phyloP scores from a whole-genome alignment of 2,888 invertebrate genomes.

The Agriopis aurantiaria region DNA sequence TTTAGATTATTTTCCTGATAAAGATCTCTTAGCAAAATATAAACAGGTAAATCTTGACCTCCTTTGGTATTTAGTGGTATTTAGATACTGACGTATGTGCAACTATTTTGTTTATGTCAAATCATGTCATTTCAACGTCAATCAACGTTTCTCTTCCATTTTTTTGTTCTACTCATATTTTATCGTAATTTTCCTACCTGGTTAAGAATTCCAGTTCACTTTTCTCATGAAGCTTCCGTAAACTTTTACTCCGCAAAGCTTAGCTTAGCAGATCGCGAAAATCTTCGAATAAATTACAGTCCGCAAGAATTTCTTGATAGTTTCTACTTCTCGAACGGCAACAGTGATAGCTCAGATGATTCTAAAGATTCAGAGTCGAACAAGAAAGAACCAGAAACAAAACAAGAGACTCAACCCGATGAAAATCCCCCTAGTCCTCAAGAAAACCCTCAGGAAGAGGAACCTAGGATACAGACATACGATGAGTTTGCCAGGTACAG shows the following conservation, averaged over 20 bases:
- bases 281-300: neutral
- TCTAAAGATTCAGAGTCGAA: slow-evolving; percentile 23
- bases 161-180: slow-evolving; percentile 29
- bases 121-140: slow-evolving; percentile 27
- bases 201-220: slow-evolving; percentile 1
- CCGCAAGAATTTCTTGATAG: neutral
- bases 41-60: neutral
- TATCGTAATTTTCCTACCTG: slow-evolving; percentile 17
- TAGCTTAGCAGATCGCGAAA: neutral
- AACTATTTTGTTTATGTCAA: neutral
- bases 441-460: slow-evolving; percentile 32
- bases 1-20: too few relatives aligned
- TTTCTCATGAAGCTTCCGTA: slow-evolving; percentile 4
- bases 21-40: too few relatives aligned
- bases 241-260: neutral
- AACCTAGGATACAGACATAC: slow-evolving; percentile 57
- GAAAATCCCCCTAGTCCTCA: slow-evolving; percentile 19
- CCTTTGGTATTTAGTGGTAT: neutral
- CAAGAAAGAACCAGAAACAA: slow-evolving; percentile 28
- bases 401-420: slow-evolving; percentile 22
- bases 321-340: neutral
- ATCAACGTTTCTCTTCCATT: slow-evolving; percentile 8
- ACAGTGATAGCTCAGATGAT: slow-evolving; percentile 5
- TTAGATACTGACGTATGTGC: neutral
- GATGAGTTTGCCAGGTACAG: slow-evolving; percentile 59